Evolutionary conservation across 2,797 vertebrate genomes (phyloP).

Genomic region (Cottoperca gobio): DNA sequence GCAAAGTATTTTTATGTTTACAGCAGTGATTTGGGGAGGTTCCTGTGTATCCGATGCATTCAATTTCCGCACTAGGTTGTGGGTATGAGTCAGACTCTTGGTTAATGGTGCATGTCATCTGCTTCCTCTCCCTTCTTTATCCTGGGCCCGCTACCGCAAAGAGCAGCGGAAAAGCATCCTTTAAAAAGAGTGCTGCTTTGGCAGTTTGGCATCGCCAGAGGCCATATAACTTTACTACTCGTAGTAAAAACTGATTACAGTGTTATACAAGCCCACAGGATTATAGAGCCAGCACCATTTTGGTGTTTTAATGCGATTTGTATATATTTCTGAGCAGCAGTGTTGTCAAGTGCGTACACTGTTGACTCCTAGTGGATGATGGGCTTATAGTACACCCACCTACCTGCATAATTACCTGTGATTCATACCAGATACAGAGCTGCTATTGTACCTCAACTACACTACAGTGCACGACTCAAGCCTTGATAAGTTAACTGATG

Average conservation of each 20-base stretch:
- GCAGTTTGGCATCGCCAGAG: conserved; percentile 51
- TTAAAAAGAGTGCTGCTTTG: conserved; percentile 61
- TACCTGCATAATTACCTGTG: conserved; percentile 11
- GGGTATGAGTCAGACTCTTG: conserved; percentile 50
- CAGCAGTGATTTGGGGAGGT: conserved; percentile 10
- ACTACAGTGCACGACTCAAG: not conserved
- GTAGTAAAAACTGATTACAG: conserved; percentile 75
- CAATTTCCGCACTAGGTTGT: conserved; percentile 35
- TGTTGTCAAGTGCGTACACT: conserved; percentile 21
- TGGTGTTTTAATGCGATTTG: conserved; percentile 59
- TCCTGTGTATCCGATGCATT: conserved; percentile 29
- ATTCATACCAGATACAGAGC: not conserved
- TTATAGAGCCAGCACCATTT: conserved; percentile 46
- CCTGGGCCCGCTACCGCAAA: conserved; percentile 35
- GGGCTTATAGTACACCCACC: not conserved
- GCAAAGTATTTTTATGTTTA: conserved; percentile 28
- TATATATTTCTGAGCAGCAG: conserved; percentile 47
- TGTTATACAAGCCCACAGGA: conserved; percentile 49
- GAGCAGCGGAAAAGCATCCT: conserved; percentile 33
- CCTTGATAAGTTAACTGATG: not conserved
- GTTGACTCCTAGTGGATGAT: conserved; percentile 16
- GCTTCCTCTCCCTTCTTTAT: conserved; percentile 38
- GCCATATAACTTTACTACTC: conserved; percentile 65
- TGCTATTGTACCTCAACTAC: not conserved
- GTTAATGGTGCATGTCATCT: conserved; percentile 57